Base-by-base conservation (phyloP, 2,888 invertebrate genomes). In the Cenopis cana region DNA sequence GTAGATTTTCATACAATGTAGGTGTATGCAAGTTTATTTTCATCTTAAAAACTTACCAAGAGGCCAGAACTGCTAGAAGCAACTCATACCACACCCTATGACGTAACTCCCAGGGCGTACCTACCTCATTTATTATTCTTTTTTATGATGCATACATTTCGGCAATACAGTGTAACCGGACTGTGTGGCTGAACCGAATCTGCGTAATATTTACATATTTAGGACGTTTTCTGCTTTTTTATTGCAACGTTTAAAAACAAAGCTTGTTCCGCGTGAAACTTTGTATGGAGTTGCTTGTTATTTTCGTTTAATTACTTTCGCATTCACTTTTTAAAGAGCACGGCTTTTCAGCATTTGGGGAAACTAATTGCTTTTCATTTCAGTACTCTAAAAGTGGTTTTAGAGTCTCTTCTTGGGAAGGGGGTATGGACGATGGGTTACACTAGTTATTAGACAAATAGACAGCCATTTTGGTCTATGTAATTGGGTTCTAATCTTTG, bases 111-210 rank as follows among this genome's bases (percentile, higher is more conserved):
- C 74, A 76, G 76, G 78, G 77, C 77, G 69, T 74, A 76, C 75
- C 77, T 74, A 76, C 74, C 77, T 76, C 79, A 81, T 81, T 82
- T 82, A 79, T 80, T 82, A 81, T 81, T 81, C 79, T 76, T 78
- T 81, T 82, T 82, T 81, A 82, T 77, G 80, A 80, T 76, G 78
- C 82, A 82, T 82, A 82, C 79, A 82, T 82, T 82, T 76, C 75
- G 70, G 65, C 70, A 65, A 70, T 73, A 74, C 76, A 73, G 69
- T 55, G 80, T 78, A 79, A 78, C 81, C 81, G 82, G 78, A 78
- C 78, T 76, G 73, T 76, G 79, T 79, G 76, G 76, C 74, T 59
- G 65, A 54, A 65, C 74, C 67, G 76, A 79, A 82, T 82, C 81
- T 82, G 80, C 79, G 82, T 82, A 77, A 78, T 81, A 78, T 81